Percentiles rank a stretch among this genome's conserved stretches.
Conservation (phyloP, 2,888 invertebrate genomes). For the Polymixis flavicincta region DNA sequence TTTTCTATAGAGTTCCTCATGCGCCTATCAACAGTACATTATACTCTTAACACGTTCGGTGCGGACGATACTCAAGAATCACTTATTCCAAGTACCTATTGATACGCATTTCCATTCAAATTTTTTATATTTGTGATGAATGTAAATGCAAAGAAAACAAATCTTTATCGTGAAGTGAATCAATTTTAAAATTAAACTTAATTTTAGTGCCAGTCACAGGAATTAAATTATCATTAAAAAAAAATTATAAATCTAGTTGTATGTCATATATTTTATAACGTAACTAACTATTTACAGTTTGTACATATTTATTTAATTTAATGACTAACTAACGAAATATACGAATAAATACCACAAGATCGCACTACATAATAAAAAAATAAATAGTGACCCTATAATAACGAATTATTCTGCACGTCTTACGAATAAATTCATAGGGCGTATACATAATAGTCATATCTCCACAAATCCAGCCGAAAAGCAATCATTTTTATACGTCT, state of each 20-base stretch:
- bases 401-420: background rate
- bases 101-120: too few relatives aligned
- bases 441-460: slow-evolving; percentile 15
- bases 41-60: slow-evolving; percentile 32
- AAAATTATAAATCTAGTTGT: too few relatives aligned
- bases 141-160: background rate
- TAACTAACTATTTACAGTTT: too few relatives aligned
- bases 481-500: slow-evolving; percentile 49
- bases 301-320: too few relatives aligned
- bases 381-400: background rate
- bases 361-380: too few relatives aligned
- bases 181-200: too few relatives aligned
- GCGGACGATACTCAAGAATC: slow-evolving; percentile 21
- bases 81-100: slow-evolving; percentile 39
- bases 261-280: too few relatives aligned
- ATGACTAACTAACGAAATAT: too few relatives aligned
- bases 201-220: too few relatives aligned
- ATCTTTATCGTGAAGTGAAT: background rate
- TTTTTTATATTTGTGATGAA: background rate
- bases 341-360: too few relatives aligned
- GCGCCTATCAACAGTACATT: slow-evolving; percentile 1
- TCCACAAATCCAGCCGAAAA: slow-evolving; percentile 12
- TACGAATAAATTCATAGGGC: slow-evolving; percentile 17
- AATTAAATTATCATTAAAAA: too few relatives aligned
- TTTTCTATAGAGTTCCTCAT: too few relatives aligned